Conservation (phyloP, 2,888 invertebrate genomes). For the Leptopilina syphax region DNA sequence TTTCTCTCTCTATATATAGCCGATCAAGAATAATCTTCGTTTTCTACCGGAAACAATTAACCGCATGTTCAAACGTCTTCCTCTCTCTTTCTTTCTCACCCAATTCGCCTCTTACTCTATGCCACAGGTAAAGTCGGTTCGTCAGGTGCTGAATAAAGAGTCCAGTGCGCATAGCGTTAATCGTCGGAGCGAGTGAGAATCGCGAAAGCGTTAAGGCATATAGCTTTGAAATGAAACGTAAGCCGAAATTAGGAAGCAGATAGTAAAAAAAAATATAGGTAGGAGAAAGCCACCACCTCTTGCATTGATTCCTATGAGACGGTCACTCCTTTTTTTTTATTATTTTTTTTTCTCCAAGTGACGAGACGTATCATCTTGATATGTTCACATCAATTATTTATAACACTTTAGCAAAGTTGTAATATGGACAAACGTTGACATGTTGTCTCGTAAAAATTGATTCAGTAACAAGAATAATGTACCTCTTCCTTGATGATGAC, state of each 20-base stretch:
- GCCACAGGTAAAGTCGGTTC: not conserved
- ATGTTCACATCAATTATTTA: slow-evolving; percentile 23
- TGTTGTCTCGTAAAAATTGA: not conserved
- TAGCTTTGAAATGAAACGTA: slow-evolving; percentile 55
- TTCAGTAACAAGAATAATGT: not conserved
- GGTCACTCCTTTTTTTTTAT: not conserved
- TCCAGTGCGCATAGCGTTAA: slow-evolving; percentile 50
- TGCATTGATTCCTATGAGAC: slow-evolving; percentile 39
- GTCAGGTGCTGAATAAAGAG: slow-evolving; percentile 45
- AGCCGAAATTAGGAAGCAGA: slow-evolving; percentile 61
- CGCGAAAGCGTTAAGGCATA: slow-evolving; percentile 59
- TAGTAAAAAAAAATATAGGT: slow-evolving; percentile 31
- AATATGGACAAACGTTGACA: not conserved
- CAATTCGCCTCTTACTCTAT: slow-evolving; percentile 24
- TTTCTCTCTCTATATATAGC: not conserved
- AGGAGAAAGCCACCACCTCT: slow-evolving; percentile 52
- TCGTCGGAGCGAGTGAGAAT: slow-evolving; percentile 53
- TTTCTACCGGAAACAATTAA: slow-evolving; percentile 65
- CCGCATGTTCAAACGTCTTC: slow-evolving; percentile 45
- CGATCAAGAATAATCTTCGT: slow-evolving; percentile 54
- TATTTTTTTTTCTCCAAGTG: not conserved
- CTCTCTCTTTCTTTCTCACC: slow-evolving; percentile 10
- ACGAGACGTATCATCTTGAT: slow-evolving; percentile 10
- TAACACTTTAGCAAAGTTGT: not conserved
- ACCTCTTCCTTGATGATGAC: slow-evolving; percentile 16